These are phyloP conservation scores for Acipenser oxyrinchus DNA, from an alignment of 2,797 vertebrate genomes.

Conservation along the genomic window DNA sequence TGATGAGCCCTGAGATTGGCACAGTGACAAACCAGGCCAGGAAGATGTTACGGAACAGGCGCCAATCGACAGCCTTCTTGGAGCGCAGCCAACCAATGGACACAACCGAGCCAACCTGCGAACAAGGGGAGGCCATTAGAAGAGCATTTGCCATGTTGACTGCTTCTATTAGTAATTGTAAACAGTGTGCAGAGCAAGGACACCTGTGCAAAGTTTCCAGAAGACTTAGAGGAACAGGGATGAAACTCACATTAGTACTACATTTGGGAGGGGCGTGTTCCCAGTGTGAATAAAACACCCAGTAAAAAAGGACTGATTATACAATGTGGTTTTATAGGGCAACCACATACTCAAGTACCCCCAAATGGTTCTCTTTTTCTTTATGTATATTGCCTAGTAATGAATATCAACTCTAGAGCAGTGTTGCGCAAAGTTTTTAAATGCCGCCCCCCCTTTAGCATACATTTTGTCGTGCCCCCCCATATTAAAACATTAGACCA, in stretches of 20 bases:
- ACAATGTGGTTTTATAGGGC: too few relatives aligned
- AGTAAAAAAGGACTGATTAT: too few relatives aligned
- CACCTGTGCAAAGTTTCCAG: background rate
- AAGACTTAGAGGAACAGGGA: background rate
- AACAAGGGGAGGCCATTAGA: background rate
- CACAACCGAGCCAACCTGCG: constrained; percentile 88
- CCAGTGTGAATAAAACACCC: too few relatives aligned
- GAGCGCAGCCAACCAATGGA: constrained; percentile 91
- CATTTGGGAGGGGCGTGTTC: background rate
- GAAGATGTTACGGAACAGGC: constrained; percentile 92
- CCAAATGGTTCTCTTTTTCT: too few relatives aligned
- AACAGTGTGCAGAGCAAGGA: background rate
- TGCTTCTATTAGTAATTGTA: background rate
- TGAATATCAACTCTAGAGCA: too few relatives aligned
- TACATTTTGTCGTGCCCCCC: too few relatives aligned
- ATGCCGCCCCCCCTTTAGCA: too few relatives aligned
- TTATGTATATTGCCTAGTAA: too few relatives aligned
- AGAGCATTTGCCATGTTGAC: background rate
- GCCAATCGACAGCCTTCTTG: constrained; percentile 90
- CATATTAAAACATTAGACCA: too few relatives aligned
- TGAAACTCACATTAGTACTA: too few relatives aligned
- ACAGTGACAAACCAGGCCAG: constrained; percentile 96
- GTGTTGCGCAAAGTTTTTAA: too few relatives aligned
- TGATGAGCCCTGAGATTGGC: constrained; percentile 86
- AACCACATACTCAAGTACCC: too few relatives aligned